Percentiles rank a stretch among this genome's conserved stretches.
These are phyloP conservation scores for Limnephilus auricula DNA, from an alignment of 2,888 invertebrate genomes.

Conservation along the genomic window DNA sequence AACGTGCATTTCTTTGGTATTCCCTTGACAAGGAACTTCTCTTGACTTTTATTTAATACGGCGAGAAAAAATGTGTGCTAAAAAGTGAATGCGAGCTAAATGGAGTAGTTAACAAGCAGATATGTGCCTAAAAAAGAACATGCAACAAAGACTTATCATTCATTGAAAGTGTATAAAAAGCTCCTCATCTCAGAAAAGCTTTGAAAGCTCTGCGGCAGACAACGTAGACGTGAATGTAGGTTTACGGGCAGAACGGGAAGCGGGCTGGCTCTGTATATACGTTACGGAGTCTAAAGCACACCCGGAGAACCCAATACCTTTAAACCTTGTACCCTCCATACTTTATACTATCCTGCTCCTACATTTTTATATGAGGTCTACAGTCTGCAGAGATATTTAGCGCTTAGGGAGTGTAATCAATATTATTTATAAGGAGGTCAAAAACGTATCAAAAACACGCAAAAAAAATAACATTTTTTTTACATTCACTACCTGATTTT, in stretches of 20 bases:
- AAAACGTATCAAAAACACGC: background rate
- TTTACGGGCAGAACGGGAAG: background rate
- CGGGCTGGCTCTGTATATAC: background rate
- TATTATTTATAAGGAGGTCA: background rate
- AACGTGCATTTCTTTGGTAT: background rate
- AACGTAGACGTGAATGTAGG: constrained; percentile 22
- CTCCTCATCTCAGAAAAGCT: constrained; percentile 12
- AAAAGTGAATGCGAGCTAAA: background rate
- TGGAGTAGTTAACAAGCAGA: constrained; percentile 29
- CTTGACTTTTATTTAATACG: background rate
- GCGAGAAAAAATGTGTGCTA: background rate
- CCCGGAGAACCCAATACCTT: constrained; percentile 23
- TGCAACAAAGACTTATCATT: constrained; percentile 44
- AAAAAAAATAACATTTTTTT: background rate
- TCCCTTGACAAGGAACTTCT: background rate
- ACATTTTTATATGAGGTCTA: constrained; percentile 36
- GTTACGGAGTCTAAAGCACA: background rate
- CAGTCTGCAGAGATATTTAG: constrained; percentile 3
- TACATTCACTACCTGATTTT: background rate
- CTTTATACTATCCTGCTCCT: background rate
- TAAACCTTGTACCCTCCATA: constrained; percentile 21
- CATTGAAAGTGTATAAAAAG: constrained; percentile 45
- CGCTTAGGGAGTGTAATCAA: background rate
- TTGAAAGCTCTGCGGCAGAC: constrained; percentile 49
- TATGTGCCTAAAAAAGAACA: constrained; percentile 37